Conservation (phyloP, 2,797 vertebrate species). For the Megaceryle alcyon region DNA sequence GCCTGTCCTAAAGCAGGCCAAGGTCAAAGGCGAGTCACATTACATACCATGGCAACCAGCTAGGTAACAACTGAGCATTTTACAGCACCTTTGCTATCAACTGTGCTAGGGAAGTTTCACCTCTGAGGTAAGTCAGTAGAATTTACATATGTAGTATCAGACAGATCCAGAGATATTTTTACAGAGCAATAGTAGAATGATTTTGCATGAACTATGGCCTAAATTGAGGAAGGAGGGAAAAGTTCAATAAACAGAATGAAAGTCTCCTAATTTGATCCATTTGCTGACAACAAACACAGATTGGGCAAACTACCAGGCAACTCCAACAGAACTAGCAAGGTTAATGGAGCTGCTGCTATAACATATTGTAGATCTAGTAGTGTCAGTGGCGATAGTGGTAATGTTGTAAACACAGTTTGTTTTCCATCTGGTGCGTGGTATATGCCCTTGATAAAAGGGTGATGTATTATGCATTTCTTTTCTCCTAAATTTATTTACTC, state of each 20-base stretch:
- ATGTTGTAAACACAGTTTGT: conserved; percentile 70
- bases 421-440: conserved; percentile 68
- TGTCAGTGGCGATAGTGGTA: conserved; percentile 66
- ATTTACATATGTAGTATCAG: not conserved
- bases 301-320: conserved; percentile 65
- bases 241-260: conserved; percentile 61
- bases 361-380: conserved; percentile 70
- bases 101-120: not conserved
- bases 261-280: conserved; percentile 62
- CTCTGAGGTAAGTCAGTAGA: not conserved
- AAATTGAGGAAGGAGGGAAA: conserved; percentile 23
- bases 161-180: not conserved
- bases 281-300: conserved; percentile 69
- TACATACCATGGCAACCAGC: not conserved
- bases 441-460: conserved; percentile 65
- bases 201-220: conserved; percentile 38
- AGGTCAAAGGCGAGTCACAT: not conserved
- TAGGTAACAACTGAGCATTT: rapidly evolving
- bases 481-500: conserved; percentile 41
- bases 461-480: conserved; percentile 40
- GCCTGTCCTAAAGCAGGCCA: rapidly evolving
- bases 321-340: conserved; percentile 69
- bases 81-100: not conserved
- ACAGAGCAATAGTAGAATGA: conserved; percentile 19
- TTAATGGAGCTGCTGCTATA: conserved; percentile 68